Conservation (phyloP, 2,797 vertebrate species). For the Mormyrops attenuatus region DNA sequence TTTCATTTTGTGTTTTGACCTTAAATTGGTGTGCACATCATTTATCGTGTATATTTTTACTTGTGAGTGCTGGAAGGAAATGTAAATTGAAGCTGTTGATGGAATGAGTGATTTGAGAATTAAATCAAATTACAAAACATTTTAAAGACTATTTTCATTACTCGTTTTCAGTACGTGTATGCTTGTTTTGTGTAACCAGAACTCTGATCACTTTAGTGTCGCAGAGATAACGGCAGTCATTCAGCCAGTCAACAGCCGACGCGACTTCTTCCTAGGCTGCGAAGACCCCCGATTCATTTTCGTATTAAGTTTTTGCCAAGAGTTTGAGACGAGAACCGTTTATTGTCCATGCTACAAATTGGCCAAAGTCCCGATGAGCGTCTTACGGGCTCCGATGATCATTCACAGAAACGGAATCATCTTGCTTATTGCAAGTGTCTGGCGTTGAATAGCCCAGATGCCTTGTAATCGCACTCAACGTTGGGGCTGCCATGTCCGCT, state of each 20-base stretch:
- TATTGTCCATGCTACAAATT: background rate
- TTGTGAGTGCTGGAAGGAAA: background rate
- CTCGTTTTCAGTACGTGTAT: background rate
- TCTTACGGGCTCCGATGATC: background rate
- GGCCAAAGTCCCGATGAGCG: background rate
- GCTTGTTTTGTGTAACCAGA: background rate
- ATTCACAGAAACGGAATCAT: background rate
- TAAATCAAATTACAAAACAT: background rate
- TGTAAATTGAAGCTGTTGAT: background rate
- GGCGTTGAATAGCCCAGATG: background rate
- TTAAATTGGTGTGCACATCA: background rate
- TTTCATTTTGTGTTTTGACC: background rate
- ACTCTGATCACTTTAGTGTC: background rate
- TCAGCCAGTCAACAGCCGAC: background rate
- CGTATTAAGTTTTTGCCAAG: background rate
- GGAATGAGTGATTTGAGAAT: slow-evolving; percentile 1
- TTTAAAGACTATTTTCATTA: background rate
- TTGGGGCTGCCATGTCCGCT: background rate
- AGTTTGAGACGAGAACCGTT: background rate
- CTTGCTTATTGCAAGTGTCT: background rate
- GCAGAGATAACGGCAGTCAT: background rate
- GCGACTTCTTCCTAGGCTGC: background rate
- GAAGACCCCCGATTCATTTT: background rate
- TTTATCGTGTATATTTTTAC: background rate
- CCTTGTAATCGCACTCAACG: background rate